phyloP scores from a whole-genome alignment of 1,140 invertebrate species.

The Zaprionus vittiger region DNA sequence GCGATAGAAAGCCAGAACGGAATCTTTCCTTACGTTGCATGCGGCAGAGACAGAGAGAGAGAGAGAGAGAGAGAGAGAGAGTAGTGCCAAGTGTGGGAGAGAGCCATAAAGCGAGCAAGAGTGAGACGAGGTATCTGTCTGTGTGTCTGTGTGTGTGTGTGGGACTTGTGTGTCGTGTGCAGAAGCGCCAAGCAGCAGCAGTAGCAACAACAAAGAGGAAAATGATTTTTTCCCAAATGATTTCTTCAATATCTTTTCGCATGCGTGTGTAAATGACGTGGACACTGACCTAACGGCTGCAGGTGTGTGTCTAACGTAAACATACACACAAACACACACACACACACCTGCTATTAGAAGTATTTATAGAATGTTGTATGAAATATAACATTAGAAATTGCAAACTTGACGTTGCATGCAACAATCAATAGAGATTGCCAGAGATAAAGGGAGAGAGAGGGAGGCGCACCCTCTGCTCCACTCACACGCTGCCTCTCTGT shows the following conservation, averaged over 20 bases:
- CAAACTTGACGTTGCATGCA: slow-evolving; percentile 57
- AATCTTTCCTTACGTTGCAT: slow-evolving; percentile 20
- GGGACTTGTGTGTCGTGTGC: slow-evolving; percentile 77
- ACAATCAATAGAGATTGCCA: slow-evolving; percentile 69
- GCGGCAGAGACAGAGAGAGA: slow-evolving; percentile 12
- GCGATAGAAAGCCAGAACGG: not conserved
- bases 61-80: not conserved
- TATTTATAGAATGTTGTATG: slow-evolving; percentile 48
- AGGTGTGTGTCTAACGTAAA: slow-evolving; percentile 55
- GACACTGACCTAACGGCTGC: slow-evolving; percentile 23
- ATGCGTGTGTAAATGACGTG: slow-evolving; percentile 46
- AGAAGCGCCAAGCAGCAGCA: slow-evolving; percentile 59
- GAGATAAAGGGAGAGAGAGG: not conserved
- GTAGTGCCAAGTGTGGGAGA: slow-evolving; percentile 17
- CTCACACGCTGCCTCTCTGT: not conserved
- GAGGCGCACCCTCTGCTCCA: slow-evolving; percentile 3
- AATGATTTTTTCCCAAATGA: slow-evolving; percentile 46
- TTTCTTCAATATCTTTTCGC: slow-evolving; percentile 31
- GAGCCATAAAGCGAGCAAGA: slow-evolving; percentile 15
- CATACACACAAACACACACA: slow-evolving; percentile 19
- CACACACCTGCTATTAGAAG: slow-evolving; percentile 54
- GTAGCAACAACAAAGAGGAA: slow-evolving; percentile 52
- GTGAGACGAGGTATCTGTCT: slow-evolving; percentile 9
- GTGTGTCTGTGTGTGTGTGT: slow-evolving; percentile 30
- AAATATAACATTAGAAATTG: slow-evolving; percentile 52